Evolutionary conservation across 2,888 invertebrate genomes (phyloP).

Genomic region (Calameuta pallipes): DNA sequence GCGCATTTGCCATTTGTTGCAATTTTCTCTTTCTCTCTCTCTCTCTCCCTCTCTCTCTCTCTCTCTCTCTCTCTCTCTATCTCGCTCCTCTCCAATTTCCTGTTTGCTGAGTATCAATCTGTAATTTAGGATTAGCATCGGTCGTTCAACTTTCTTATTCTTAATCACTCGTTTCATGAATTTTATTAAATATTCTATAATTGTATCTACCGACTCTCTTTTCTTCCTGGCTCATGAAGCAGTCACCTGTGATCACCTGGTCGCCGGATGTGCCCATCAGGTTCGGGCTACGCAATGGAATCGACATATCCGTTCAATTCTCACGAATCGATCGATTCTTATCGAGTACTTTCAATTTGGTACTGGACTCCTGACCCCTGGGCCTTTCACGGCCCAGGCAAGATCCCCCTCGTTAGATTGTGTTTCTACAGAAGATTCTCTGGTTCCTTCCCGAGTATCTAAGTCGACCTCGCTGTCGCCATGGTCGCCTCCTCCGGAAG

Average conservation of each 20-base stretch:
- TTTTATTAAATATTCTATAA: not conserved
- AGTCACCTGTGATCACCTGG: not conserved
- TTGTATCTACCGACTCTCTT: not conserved
- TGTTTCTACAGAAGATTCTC: not conserved
- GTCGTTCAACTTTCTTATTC: no score
- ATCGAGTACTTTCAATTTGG: not conserved
- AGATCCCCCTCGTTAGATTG: not conserved
- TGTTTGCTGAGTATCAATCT: no score
- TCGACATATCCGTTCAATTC: not conserved
- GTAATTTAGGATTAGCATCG: no score
- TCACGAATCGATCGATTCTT: not conserved
- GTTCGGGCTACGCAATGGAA: not conserved
- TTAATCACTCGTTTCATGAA: not conserved
- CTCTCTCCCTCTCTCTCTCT: not conserved
- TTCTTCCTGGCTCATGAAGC: not conserved
- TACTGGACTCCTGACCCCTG: not conserved
- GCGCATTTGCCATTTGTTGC: not conserved
- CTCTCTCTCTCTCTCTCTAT: not conserved
- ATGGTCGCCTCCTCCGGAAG: not conserved
- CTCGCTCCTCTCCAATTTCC: not conserved
- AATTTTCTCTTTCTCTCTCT: not conserved
- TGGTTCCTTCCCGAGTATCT: not conserved
- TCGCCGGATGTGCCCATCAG: not conserved
- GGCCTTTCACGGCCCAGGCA: not conserved
- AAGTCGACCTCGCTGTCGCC: not conserved